These are phyloP conservation scores for Carabus problematicus DNA, from an alignment of 2,888 invertebrate genomes.

Conservation along the genomic window DNA sequence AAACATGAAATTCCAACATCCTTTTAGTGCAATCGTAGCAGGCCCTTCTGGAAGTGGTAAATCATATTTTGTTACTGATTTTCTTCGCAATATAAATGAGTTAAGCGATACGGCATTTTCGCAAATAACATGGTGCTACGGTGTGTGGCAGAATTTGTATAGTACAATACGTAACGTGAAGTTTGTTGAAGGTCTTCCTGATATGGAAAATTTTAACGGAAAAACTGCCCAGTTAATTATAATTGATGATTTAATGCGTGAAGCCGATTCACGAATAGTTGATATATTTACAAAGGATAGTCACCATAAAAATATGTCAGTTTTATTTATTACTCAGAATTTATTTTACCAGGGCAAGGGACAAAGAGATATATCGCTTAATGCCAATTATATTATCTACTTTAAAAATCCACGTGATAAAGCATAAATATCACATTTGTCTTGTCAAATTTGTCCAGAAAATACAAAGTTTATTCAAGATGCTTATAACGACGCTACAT, in stretches of 20 bases:
- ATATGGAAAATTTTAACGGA: constrained; percentile 15
- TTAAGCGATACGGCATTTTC: constrained; percentile 7
- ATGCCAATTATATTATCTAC: too few relatives aligned
- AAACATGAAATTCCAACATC: constrained; percentile 14
- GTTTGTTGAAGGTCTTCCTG: too few relatives aligned
- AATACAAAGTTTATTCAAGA: constrained; percentile 45
- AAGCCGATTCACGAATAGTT: constrained; percentile 22
- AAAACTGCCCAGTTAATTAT: constrained; percentile 17
- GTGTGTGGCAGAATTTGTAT: constrained; percentile 18
- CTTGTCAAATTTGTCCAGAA: constrained; percentile 45
- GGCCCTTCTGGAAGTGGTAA: constrained; percentile 16
- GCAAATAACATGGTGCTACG: constrained; percentile 18
- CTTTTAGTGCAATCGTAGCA: constrained; percentile 18
- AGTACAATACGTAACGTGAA: constrained; percentile 12
- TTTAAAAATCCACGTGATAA: constrained; percentile 47
- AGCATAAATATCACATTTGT: constrained; percentile 43
- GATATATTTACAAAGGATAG: constrained; percentile 26
- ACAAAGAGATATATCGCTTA: too few relatives aligned
- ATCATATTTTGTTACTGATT: constrained; percentile 13
- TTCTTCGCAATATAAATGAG: constrained; percentile 13
- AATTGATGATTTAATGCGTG: constrained; percentile 27
- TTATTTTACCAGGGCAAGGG: too few relatives aligned
- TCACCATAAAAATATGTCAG: too few relatives aligned
- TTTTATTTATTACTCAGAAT: too few relatives aligned
- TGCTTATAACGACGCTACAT: constrained; percentile 44